Evolutionary conservation across 2,888 invertebrate genomes (phyloP), one percentile per base, ranked within the genome.

Genomic region (Drosophila multiciliata): DNA sequence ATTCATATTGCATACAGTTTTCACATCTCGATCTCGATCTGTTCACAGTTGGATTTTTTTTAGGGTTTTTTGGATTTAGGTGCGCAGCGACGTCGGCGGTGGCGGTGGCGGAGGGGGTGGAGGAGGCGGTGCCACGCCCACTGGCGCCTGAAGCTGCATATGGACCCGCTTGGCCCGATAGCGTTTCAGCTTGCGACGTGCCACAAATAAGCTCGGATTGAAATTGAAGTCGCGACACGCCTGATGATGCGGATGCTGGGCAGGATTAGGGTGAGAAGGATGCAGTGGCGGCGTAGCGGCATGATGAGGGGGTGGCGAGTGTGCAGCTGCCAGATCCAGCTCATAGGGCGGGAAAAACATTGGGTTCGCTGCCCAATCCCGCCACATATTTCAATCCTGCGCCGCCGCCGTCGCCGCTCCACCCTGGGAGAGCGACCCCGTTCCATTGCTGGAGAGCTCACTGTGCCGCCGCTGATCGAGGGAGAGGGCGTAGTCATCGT

Each of bases 341-440:
- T 90, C 90, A 52, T 81, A 87, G 65, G 82, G 86, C 90, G 93
- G 92, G 90, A 92, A 92, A 83, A 92, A 91, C 89, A 93, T 92
- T 90, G 93, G 93, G 91, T 93, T 93, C 71, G 92, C 89, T 68
- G 91, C 92, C 93, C 93, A 93, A 91, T 93, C 93, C 91, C 92
- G 92, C 93, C 93, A 93, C 87, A 93, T 92, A 78, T 93, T 93
- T 93, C 96, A 97, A 94, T 97, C 97, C 93, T 97, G 79, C 77
- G 17, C 96, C 96, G 93, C 96, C 96, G 97, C 97, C 75, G n/a
- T 96, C 96, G 93, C 96, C 96, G 97, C 97, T 92, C 96, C 96
- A 67, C 67, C 96, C 70, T 75, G 83, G 32, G 53, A 72, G 68
- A 75, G 62, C 45, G 71, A 73, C 53, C 42, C 11, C 40, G 86